Evolutionary conservation across 2,113 vertebrate species (phyloP), one percentile per base, ranked within the genome.

Genomic region (Larimichthys polyactis): DNA sequence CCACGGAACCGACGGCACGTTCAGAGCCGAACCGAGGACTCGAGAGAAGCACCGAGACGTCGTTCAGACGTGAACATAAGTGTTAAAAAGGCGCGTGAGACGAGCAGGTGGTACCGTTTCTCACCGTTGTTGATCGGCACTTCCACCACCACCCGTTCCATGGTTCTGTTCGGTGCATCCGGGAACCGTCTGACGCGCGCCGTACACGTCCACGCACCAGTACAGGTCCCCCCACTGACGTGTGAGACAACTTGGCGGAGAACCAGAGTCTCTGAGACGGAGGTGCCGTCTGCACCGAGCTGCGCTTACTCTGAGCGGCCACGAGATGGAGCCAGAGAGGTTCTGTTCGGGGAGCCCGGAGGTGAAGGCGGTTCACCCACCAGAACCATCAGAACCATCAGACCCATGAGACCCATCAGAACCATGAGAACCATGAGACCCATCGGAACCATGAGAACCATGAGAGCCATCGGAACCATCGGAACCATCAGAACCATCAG

Each of bases 131-230:
- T 90, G 87, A 90, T 93, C 87, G 93, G 89, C 73, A 93, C 88
- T 51, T 93, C 92, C 89, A 90, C 90, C 86, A 86, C 90, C 48
- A 94, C 92, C 81, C 91, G 91, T 67, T 95, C 93, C 94, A 94
- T 95, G 91, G 91, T 87, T 87, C 71, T 89, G 88, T 83, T 49
- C 27, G 24, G 76, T 75, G 87, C 90, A 90, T 94, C 91, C 89
- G 90, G 90, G 90, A 89, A 94, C 93, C 88, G 92, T 75, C 78
- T 93, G 93, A 95, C 93, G 91, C 85, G 73, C 91, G 75, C 79
- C 62, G 91, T 87, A 95, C 94, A 95, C 95, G 95, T 95, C 93
- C 89, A 64, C 88, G 82, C 94, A 94, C 94, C 90, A 93, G 95
- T 94, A 94, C 94, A 90, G 86, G 94, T 90, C 92, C 74, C 86